Evolutionary conservation across 2,888 invertebrate species (phyloP).

Genomic region (Eupithecia pulchellata): DNA sequence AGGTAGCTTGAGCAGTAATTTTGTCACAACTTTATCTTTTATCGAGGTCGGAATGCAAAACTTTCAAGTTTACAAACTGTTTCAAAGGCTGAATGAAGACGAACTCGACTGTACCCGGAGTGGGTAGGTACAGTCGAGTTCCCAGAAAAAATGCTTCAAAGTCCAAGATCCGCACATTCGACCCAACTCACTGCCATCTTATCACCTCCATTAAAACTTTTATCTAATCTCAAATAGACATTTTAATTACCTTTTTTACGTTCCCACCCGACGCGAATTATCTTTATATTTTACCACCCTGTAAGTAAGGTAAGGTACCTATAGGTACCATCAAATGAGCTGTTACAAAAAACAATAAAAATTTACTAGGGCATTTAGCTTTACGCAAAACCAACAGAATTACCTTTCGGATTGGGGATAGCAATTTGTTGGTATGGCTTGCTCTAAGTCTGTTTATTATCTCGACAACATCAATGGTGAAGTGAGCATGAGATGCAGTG

Average conservation of each 20-base stretch:
- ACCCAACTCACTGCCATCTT: conserved; percentile 13
- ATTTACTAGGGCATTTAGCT: conserved; percentile 38
- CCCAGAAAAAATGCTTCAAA: neutral
- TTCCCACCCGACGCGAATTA: conserved; percentile 3
- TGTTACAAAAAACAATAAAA: conserved; percentile 41
- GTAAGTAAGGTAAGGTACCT: conserved; percentile 5
- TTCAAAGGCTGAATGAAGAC: neutral
- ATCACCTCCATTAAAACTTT: conserved; percentile 16
- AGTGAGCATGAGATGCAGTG: neutral
- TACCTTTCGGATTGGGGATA: conserved; percentile 29
- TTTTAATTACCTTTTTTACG: conserved; percentile 20
- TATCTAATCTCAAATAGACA: conserved; percentile 19
- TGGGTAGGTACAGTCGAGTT: too few species aligned
- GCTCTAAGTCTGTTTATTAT: neutral
- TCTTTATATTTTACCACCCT: conserved; percentile 25
- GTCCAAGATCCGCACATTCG: neutral
- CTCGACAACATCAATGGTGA: neutral
- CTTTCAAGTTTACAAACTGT: neutral
- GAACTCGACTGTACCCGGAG: neutral
- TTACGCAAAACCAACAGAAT: conserved; percentile 23
- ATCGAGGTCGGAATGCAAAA: neutral
- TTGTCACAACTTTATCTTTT: neutral
- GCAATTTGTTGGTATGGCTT: conserved; percentile 12
- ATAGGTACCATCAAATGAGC: conserved; percentile 22
- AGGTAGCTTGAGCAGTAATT: neutral